Evolutionary conservation across 2,113 vertebrate genomes (phyloP).

Genomic region (Gambusia affinis): DNA sequence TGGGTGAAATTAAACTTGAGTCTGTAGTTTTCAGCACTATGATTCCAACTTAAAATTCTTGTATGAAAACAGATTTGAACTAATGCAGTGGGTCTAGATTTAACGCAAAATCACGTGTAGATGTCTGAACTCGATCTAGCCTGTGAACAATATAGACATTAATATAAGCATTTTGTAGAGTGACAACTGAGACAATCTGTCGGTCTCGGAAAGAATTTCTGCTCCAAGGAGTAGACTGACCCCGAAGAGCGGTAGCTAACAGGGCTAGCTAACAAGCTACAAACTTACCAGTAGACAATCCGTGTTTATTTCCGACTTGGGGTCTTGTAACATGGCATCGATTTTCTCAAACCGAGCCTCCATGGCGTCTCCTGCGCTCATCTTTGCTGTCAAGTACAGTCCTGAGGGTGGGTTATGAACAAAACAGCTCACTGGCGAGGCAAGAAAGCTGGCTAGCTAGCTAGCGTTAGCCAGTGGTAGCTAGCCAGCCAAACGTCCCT

Average conservation of each 20-base stretch:
- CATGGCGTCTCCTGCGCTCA: constrained; percentile 92
- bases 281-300: constrained; percentile 98
- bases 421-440: constrained; percentile 59
- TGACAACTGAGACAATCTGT: constrained; percentile 46
- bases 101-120: neutral
- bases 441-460: constrained; percentile 29
- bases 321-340: constrained; percentile 93
- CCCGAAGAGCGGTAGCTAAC: constrained; percentile 47
- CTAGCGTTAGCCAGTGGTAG: neutral
- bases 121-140: neutral
- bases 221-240: constrained; percentile 64
- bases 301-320: constrained; percentile 97
- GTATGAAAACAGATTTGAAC: neutral
- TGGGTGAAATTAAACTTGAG: neutral
- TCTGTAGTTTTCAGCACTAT: neutral
- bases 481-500: constrained; percentile 73
- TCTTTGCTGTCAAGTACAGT: constrained; percentile 68
- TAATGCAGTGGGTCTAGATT: neutral
- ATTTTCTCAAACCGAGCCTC: constrained; percentile 96
- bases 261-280: constrained; percentile 41
- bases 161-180: constrained; percentile 18
- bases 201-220: constrained; percentile 50
- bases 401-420: constrained; percentile 42
- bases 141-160: neutral
- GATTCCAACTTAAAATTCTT: neutral